These are phyloP conservation scores for Temnothorax unifasciatus DNA, from an alignment of 2,888 invertebrate genomes.

Conservation along the genomic window DNA sequence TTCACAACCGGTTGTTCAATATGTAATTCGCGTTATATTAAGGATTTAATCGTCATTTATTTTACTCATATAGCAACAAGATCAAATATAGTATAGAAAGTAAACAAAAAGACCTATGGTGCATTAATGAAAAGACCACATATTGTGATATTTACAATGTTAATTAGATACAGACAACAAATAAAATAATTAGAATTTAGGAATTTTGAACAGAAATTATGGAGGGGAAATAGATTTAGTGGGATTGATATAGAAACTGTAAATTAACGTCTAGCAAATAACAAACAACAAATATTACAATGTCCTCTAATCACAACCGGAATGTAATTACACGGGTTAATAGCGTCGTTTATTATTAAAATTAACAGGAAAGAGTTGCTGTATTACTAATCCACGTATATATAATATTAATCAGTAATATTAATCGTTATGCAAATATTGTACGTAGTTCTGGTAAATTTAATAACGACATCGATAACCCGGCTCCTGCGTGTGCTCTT, in stretches of 20 bases:
- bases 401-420: conserved; percentile 48
- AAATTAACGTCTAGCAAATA: conserved; percentile 21
- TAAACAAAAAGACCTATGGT: background rate
- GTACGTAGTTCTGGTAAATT: conserved; percentile 48
- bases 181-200: background rate
- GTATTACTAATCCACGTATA: conserved; percentile 40
- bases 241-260: conserved; percentile 9
- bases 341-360: conserved; percentile 32
- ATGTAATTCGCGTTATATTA: background rate
- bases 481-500: conserved; percentile 6
- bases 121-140: background rate
- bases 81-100: background rate
- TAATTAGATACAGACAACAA: background rate
- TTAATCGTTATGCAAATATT: conserved; percentile 52
- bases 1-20: background rate
- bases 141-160: background rate
- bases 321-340: conserved; percentile 29
- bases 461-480: conserved; percentile 56
- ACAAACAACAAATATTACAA: conserved; percentile 32
- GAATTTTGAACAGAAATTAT: background rate
- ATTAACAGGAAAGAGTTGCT: conserved; percentile 21
- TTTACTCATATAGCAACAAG: background rate
- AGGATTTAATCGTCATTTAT: background rate
- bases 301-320: conserved; percentile 7
- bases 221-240: background rate